Conservation (phyloP, 2,113 vertebrate genomes). For the Astatotilapia flaviijosephi region DNA sequence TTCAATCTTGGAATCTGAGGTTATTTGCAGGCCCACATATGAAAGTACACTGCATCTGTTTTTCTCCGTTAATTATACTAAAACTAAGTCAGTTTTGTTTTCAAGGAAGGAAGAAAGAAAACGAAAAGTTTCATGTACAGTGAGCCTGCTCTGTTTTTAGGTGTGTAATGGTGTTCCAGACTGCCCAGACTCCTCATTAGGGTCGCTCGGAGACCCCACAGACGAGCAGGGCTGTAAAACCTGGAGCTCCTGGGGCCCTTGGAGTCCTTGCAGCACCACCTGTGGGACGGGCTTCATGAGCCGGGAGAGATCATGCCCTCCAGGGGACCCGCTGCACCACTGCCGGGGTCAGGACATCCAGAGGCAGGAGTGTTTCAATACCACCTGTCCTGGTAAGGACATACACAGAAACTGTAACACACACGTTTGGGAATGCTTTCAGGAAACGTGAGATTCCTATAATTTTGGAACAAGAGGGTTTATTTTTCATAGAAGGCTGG, state of each 20-base stretch:
- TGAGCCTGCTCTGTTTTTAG: conserved; percentile 37
- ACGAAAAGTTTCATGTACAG: fast-evolving
- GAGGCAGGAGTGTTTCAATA: conserved; percentile 75
- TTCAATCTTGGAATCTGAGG: not conserved
- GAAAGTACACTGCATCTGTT: not conserved
- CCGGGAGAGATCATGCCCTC: conserved; percentile 66
- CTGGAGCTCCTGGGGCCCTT: conserved; percentile 80
- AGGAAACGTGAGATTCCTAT: not conserved
- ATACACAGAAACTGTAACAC: not conserved
- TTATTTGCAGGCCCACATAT: not conserved
- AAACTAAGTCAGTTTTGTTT: not conserved
- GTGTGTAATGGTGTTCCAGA: conserved; percentile 80
- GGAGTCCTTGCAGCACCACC: conserved; percentile 76
- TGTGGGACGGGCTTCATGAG: conserved; percentile 74
- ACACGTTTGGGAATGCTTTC: not conserved
- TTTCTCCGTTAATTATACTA: not conserved
- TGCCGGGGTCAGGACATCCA: conserved; percentile 72
- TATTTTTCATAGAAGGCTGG: not conserved
- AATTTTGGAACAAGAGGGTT: not conserved
- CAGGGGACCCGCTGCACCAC: conserved; percentile 42
- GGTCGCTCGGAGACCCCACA: not conserved
- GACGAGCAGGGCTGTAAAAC: conserved; percentile 74
- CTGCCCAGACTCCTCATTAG: conserved; percentile 50
- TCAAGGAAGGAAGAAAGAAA: not conserved
- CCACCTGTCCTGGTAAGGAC: conserved; percentile 72